Evolutionary conservation across 1,140 invertebrate species (phyloP), one percentile per base, ranked within the genome.

Genomic region (Cyclina sinensis): DNA sequence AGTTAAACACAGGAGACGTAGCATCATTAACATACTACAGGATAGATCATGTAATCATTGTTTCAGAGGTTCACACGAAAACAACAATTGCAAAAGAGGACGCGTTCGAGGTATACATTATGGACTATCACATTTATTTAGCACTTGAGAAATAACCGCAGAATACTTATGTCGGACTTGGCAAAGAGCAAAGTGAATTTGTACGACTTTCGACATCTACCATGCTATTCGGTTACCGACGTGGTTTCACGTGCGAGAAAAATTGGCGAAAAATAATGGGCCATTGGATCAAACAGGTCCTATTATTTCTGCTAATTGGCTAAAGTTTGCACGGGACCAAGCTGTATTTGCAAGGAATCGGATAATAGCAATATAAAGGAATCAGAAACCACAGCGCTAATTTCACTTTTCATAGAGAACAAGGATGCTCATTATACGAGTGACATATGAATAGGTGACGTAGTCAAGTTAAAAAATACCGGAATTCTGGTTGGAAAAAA

Each of bases 301-400:
- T 65, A 73, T 73, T 65, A 84, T 39, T n/a, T 84, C 0, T 84
- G 82, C 24, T 83, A 48, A 59, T 83, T 59, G 81, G 81, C 81
- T 18, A 83, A 83, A 43, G 59, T 70, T n/a, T 14, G 51, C 18
- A 1, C 46, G 14, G 3, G 51, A 35, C 39, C 65, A 18, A 39
- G 37, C 14, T 18, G n/a, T 7, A 0, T 27, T 30, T 37, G 65
- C 21, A 62, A 70, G 51, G 24, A 70, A 24, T 18, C 0, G 37
- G 21, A 24, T 9, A 43, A 37, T 14, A n/a, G 18, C 18, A n/a
- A 48, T n/a, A 16, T 37, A 0, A 24, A 70, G 0, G 16, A 21
- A n/a, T 35, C 24, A 27, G 9, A 21, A 21, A 9, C 5, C 21
- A 70, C 14, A 9, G 21, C 16, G 4, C n/a, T 57, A 5, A 81